Conservation (phyloP, 2,888 invertebrate genomes). For the Alloplasta piceator region DNA sequence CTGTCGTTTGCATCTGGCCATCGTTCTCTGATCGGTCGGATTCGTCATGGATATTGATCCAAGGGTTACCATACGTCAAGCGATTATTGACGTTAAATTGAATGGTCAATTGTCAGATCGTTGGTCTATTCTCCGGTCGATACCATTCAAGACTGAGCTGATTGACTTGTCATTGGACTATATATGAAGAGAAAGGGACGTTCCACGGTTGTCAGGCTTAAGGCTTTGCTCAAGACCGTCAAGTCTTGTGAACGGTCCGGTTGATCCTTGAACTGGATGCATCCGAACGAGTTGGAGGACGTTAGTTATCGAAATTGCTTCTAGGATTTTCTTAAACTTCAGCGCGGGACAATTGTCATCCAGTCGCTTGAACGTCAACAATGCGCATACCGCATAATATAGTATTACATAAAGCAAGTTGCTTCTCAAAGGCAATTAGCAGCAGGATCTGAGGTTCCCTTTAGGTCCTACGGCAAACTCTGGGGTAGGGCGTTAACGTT, state of each 20-base stretch:
- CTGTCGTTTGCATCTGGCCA: too few species aligned
- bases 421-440: slow-evolving; percentile 61
- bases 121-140: neutral
- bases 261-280: neutral
- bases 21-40: neutral
- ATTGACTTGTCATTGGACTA: neutral
- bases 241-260: neutral
- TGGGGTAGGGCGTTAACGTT: slow-evolving; percentile 58
- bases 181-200: too few species aligned
- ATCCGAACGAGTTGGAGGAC: too few species aligned
- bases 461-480: slow-evolving; percentile 46
- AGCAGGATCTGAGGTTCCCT: slow-evolving; percentile 50
- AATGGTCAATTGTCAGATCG: neutral
- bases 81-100: neutral
- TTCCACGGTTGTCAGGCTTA: too few species aligned
- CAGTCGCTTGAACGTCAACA: neutral
- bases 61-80: neutral
- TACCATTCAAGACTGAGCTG: neutral
- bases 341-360: neutral
- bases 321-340: too few species aligned
- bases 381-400: slow-evolving; percentile 27
- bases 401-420: slow-evolving; percentile 41
- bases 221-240: too few species aligned
- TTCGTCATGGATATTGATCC: neutral
- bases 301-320: too few species aligned